Conservation (phyloP, 2,888 invertebrate species). For the Deilephila elpenor region DNA sequence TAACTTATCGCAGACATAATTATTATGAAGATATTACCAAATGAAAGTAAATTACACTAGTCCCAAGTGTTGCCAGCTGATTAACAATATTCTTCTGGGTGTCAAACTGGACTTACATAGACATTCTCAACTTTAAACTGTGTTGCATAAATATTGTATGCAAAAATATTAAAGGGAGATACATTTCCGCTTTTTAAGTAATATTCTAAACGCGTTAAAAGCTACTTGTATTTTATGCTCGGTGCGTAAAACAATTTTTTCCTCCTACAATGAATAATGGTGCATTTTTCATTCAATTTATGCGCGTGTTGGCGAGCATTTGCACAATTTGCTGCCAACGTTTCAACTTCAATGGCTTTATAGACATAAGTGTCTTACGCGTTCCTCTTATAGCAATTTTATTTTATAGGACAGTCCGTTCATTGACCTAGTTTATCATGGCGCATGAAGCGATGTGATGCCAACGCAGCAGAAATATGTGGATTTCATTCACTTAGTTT, state of each 20-base stretch:
- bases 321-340: not conserved
- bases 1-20: not conserved
- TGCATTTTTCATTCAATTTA: not conserved
- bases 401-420: not conserved
- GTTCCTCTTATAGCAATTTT: not conserved
- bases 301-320: constrained; percentile 1
- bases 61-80: constrained; percentile 6
- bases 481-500: not conserved
- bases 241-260: no score
- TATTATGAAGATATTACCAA: not conserved
- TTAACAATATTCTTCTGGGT: not conserved
- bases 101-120: not conserved
- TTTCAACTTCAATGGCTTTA: not conserved
- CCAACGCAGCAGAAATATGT: not conserved
- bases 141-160: not conserved
- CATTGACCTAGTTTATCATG: not conserved
- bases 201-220: no score
- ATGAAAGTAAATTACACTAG: not conserved
- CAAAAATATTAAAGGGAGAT: not conserved
- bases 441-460: not conserved
- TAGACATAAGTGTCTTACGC: not conserved
- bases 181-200: not conserved
- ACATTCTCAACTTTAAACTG: not conserved
- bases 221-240: no score
- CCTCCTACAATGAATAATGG: no score